Base-by-base conservation (phyloP, 2,888 invertebrate species). In the Xanthia togata region DNA sequence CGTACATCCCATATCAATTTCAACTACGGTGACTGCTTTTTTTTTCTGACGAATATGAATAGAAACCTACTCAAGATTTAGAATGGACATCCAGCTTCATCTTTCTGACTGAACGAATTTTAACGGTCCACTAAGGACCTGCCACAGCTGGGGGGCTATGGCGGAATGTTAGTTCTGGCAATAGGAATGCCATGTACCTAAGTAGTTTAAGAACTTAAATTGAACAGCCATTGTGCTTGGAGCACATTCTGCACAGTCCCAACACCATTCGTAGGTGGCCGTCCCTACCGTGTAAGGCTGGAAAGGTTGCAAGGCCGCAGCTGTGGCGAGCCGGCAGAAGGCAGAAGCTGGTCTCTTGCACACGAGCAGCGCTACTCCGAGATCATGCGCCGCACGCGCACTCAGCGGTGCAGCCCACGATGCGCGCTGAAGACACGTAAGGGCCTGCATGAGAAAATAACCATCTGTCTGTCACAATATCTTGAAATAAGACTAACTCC, bases 371-470 rank as follows among this genome's bases (percentile, higher is more conserved):
- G 94, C 94, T 35, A 95, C 84, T 0, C 96, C 96, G 35, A 96
- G 88, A 82, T 94, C 89, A 82, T 96, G 96, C 0, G 95, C 92
- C 0, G 95, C 96, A 6, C 95, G 92, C 0, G 92, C 93, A 82
- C 96, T 95, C 50, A 96, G 89, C 2, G 96, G 96, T 0, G 96
- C 96, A 41, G 94, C 89, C 91, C 93, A 93, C 4, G 89, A 93
- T 6, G 96, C 94, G 1, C 96, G 93, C 71, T 95, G 95, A 0
- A 96, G 93, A 78, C 96, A 96, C 0, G 95, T 96, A 63, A 96
- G 81, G 0, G 95, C 94, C 96, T 96, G 88, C 5, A 44, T 9
- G 14, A 11, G 9, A 47, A 50, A 53, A 67, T 57, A 55, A n/a
- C 67, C 17, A 31, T 59, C 31, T 20, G 60, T 20, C 31, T 31